A percentile compares a stretch with the other conserved stretches of the same genome.
These are phyloP conservation scores for Zaprionus kolodkinae DNA, from an alignment of 1,140 invertebrate genomes.

Conservation along the genomic window DNA sequence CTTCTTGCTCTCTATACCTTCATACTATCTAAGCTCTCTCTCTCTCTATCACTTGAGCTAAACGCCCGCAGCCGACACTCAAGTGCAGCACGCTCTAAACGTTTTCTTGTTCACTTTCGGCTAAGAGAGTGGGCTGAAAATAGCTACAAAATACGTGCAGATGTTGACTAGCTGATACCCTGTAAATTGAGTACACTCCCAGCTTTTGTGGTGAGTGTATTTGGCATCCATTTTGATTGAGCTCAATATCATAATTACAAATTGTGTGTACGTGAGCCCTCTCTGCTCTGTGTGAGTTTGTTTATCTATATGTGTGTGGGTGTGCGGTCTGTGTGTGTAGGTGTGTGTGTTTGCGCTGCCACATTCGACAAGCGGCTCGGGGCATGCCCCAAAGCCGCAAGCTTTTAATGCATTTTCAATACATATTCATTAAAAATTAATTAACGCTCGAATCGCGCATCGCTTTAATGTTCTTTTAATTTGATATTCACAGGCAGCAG, in stretches of 20 bases:
- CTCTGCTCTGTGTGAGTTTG: background rate
- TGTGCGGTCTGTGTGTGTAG: background rate
- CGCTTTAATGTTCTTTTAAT: slow-evolving; percentile 67
- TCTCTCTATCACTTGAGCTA: slow-evolving; percentile 1
- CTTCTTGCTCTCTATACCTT: too few species aligned
- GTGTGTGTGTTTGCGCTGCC: background rate
- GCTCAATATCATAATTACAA: slow-evolving; percentile 28
- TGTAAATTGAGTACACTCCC: background rate
- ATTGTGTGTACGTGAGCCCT: background rate
- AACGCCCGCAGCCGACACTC: slow-evolving; percentile 25
- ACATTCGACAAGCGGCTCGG: background rate
- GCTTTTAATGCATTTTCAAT: slow-evolving; percentile 69
- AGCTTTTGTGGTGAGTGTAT: background rate
- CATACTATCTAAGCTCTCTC: background rate
- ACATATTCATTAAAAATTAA: slow-evolving; percentile 76
- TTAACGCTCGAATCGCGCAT: slow-evolving; percentile 43
- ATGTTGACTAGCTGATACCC: slow-evolving; percentile 2
- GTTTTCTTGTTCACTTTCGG: slow-evolving; percentile 30
- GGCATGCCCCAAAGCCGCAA: slow-evolving; percentile 21
- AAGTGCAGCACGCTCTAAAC: slow-evolving; percentile 54
- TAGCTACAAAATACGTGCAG: background rate
- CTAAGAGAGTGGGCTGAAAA: background rate
- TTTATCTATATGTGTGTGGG: background rate
- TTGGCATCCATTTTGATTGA: background rate
- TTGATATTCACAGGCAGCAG: slow-evolving; percentile 52